Percentiles rank a stretch among this genome's conserved stretches.
phyloP scores from a whole-genome alignment of 1,140 invertebrate genomes.

The Neuroterus valhalla region DNA sequence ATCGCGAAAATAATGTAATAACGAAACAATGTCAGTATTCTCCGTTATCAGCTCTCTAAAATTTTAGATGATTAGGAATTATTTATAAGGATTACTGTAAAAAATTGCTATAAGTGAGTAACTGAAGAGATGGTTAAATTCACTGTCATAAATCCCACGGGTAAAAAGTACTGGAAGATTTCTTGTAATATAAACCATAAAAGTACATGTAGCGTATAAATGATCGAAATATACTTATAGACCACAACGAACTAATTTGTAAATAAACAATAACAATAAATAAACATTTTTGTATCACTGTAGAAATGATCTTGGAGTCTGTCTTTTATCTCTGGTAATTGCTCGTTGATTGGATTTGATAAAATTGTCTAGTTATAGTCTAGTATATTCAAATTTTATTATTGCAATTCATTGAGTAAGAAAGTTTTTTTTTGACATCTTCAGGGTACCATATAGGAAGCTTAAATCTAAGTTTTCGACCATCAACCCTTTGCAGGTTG shows the following conservation, averaged over 20 bases:
- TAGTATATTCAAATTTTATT: too few species aligned
- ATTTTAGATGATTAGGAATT: background rate
- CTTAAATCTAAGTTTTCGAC: too few species aligned
- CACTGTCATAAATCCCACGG: background rate
- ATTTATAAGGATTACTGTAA: background rate
- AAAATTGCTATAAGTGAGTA: background rate
- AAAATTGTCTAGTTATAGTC: too few species aligned
- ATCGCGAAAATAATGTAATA: background rate
- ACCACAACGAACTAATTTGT: slow-evolving; percentile 18
- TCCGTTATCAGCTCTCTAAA: slow-evolving; percentile 1
- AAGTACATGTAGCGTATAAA: slow-evolving; percentile 31
- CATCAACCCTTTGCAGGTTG: too few species aligned
- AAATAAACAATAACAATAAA: slow-evolving; percentile 37
- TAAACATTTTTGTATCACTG: slow-evolving; percentile 32
- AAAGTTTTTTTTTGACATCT: too few species aligned
- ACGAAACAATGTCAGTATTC: slow-evolving; percentile 8
- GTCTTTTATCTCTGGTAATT: too few species aligned
- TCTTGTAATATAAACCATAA: slow-evolving; percentile 18
- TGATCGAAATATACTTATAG: slow-evolving; percentile 38
- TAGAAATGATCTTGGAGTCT: background rate
- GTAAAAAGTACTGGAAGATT: slow-evolving; percentile 6
- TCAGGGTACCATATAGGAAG: too few species aligned
- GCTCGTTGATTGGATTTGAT: too few species aligned
- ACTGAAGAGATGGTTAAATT: background rate
- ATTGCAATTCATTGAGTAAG: too few species aligned